Conservation (phyloP, 2,113 vertebrate species). For the Morone chrysops region DNA sequence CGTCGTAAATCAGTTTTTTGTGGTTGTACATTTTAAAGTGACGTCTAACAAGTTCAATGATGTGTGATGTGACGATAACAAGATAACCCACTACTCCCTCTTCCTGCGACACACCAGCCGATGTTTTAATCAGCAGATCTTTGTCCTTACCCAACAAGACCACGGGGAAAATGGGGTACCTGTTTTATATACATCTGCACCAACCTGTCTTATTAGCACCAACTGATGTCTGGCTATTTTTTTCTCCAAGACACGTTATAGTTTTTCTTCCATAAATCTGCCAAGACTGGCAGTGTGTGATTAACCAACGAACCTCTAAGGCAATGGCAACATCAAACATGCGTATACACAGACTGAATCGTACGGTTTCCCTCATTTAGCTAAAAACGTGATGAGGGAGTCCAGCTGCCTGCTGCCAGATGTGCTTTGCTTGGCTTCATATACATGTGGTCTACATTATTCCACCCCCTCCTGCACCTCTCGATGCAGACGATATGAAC, state of each 20-base stretch:
- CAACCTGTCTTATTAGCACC: conserved; percentile 69
- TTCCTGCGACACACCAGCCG: conserved; percentile 40
- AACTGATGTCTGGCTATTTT: conserved; percentile 66
- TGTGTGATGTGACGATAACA: conserved; percentile 47
- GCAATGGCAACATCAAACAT: conserved; percentile 82
- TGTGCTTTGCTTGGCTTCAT: conserved; percentile 78
- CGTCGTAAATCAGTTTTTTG: background rate
- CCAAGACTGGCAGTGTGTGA: conserved; percentile 77
- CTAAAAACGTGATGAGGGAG: conserved; percentile 63
- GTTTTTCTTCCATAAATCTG: conserved; percentile 82
- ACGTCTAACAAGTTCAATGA: conserved; percentile 31
- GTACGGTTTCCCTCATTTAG: conserved; percentile 76
- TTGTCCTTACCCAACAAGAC: conserved; percentile 29
- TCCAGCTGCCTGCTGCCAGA: conserved; percentile 79
- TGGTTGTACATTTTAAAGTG: background rate
- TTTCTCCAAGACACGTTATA: conserved; percentile 66
- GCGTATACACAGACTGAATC: conserved; percentile 63
- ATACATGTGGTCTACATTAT: conserved; percentile 79
- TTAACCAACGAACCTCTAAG: conserved; percentile 77
- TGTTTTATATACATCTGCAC: conserved; percentile 59
- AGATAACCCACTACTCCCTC: conserved; percentile 23
- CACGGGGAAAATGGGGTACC: conserved; percentile 36
- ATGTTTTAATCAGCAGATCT: conserved; percentile 29
- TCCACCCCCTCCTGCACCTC: conserved; percentile 66
- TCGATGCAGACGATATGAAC: conserved; percentile 75